Evolutionary conservation across 1,140 invertebrate species (phyloP).

Genomic region (Hycleus cichorii): DNA sequence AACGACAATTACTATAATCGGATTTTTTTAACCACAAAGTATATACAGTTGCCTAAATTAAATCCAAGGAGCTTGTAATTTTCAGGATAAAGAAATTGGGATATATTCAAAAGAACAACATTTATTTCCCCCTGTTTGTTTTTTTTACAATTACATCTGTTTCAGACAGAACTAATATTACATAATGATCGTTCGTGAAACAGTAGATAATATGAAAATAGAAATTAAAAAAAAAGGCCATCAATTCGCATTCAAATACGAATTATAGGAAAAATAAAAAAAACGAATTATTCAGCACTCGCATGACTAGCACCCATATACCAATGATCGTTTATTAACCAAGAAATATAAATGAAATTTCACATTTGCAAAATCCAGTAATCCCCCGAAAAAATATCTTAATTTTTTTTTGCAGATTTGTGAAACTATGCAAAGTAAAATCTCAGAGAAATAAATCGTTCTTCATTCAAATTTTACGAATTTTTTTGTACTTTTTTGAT

Average conservation of each 20-base stretch:
- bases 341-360: no score
- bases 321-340: no score
- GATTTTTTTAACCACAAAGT: no score
- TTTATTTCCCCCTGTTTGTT: constrained; percentile 5
- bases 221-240: constrained; percentile 7
- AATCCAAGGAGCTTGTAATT: no score
- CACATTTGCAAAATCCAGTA: no score
- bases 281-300: constrained; percentile 5
- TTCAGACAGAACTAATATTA: constrained; percentile 5
- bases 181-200: not conserved
- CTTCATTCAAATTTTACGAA: constrained; percentile 34
- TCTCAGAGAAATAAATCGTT: constrained; percentile 29
- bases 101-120: constrained; percentile 4
- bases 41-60: no score
- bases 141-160: constrained; percentile 3
- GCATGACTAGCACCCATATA: constrained; percentile 24
- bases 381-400: no score
- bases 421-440: no score
- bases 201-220: not conserved
- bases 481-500: constrained; percentile 39
- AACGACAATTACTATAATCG: no score
- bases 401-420: no score
- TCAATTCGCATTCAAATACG: not conserved
- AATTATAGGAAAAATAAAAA: no score
- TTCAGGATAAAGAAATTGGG: no score